These are phyloP conservation scores for Sitta europaea DNA, from an alignment of 2,113 vertebrate genomes.

Conservation along the genomic window DNA sequence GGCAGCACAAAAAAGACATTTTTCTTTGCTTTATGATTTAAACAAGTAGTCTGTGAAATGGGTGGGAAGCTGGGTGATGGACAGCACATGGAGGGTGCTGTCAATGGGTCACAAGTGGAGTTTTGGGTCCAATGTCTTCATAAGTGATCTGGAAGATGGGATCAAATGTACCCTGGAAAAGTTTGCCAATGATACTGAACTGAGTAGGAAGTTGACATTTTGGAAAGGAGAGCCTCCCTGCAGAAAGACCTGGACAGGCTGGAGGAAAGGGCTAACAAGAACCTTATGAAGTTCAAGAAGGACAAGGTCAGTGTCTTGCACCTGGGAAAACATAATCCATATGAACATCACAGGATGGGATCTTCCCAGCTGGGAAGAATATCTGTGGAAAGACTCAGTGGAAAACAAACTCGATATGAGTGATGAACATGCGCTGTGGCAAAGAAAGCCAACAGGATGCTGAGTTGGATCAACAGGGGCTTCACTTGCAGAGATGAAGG, in stretches of 20 bases:
- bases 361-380: background rate
- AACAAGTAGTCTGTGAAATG: background rate
- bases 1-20: background rate
- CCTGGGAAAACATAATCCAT: background rate
- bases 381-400: background rate
- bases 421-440: background rate
- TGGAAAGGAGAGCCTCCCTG: rapidly evolving
- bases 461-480: rapidly evolving
- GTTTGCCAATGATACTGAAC: background rate
- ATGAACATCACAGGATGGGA: background rate
- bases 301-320: background rate
- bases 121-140: background rate
- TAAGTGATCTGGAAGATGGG: background rate
- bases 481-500: background rate
- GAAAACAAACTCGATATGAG: background rate
- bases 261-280: background rate
- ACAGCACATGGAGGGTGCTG: background rate
- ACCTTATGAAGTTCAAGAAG: background rate
- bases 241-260: background rate
- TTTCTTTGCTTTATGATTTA: background rate
- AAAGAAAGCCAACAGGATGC: background rate
- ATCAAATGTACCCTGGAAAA: background rate
- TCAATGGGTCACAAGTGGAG: rapidly evolving
- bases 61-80: background rate
- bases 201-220: background rate